Base-by-base conservation (phyloP, 2,113 vertebrate species). In the Laticauda colubrina region DNA sequence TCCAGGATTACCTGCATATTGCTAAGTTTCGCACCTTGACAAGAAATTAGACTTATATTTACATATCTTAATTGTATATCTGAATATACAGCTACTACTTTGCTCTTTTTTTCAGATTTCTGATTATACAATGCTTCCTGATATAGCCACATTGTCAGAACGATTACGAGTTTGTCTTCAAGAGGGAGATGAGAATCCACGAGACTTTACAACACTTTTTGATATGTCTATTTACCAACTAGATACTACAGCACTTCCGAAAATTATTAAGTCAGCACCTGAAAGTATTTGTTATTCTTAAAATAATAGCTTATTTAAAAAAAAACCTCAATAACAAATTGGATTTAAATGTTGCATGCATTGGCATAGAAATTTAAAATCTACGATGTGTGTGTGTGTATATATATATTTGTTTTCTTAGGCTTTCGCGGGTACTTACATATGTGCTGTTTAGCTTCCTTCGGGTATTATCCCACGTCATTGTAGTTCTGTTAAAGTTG, bases 151-250 rank as follows among this genome's bases (percentile, higher is more conserved):
- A 0, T 96, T 99, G 59, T 99, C 99, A 0, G 98, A 99, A 94
- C 98, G 98, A 59, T 97, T 99, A 53, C 96, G 98, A 53, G 98
- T 98, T 54, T 99, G 98, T 95, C 98, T 99, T 93, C 99, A 99
- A 93, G 99, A 99, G 56, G 98, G 99, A 0, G 99, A 99, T 2
- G 99, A 99, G 97, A 99, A 97, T 96, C 99, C 99, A 0, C 96
- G 98, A 43, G 99, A 99, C 96, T 99, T 99, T 95, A 99, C 98
- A 24, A 99, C 98, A 51, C 98, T 99, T 12, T 99, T 99, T 91
- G 98, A 99, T 89, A 98, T 97, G 93, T 98, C 98, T 34, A 95
- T 99, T 91, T 98, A 98, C 91, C 98, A 98, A 95, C 96, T 99
- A 95, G 98, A 99, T n/a, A 99, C 98, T 4, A 97, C 98, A 92